Conservation (phyloP, 2,888 invertebrate genomes). For the Trichopoda pennipes region DNA sequence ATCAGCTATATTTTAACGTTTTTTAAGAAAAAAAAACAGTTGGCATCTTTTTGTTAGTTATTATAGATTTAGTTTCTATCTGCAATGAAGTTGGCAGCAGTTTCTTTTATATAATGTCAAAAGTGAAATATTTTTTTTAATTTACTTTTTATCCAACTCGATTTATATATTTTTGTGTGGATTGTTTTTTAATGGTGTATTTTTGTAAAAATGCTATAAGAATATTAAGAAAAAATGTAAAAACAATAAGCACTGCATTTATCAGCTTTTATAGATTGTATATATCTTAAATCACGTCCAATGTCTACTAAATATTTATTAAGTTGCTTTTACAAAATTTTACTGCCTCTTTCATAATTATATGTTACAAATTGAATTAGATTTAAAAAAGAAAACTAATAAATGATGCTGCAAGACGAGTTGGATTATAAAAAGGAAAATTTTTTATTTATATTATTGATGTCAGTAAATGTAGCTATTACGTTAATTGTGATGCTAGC, state of each 20-base stretch:
- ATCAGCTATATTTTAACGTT: too few species aligned
- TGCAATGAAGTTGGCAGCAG: constrained; percentile 46
- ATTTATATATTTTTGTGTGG: constrained; percentile 41
- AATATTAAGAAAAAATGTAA: constrained; percentile 21
- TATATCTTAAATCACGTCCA: constrained; percentile 53
- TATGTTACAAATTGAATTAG: constrained; percentile 47
- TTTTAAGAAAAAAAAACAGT: too few species aligned
- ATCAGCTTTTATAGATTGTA: constrained; percentile 18
- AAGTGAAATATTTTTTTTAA: constrained; percentile 44
- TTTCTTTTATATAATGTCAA: constrained; percentile 42
- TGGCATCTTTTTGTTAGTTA: neutral
- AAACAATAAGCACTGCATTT: neutral
- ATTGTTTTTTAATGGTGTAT: constrained; percentile 31
- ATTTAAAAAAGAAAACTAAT: constrained; percentile 12
- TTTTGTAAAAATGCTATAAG: constrained; percentile 48
- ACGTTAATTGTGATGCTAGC: constrained; percentile 83
- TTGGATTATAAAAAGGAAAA: constrained; percentile 60
- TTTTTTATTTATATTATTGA: constrained; percentile 74
- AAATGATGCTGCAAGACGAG: constrained; percentile 61
- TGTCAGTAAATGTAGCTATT: constrained; percentile 78
- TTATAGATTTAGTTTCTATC: neutral
- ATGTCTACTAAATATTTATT: constrained; percentile 56
- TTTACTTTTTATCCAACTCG: constrained; percentile 42
- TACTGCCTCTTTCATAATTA: constrained; percentile 47
- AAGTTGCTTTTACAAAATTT: constrained; percentile 24